Conservation (phyloP, 2,113 vertebrate genomes). For the Thermophis baileyi region DNA sequence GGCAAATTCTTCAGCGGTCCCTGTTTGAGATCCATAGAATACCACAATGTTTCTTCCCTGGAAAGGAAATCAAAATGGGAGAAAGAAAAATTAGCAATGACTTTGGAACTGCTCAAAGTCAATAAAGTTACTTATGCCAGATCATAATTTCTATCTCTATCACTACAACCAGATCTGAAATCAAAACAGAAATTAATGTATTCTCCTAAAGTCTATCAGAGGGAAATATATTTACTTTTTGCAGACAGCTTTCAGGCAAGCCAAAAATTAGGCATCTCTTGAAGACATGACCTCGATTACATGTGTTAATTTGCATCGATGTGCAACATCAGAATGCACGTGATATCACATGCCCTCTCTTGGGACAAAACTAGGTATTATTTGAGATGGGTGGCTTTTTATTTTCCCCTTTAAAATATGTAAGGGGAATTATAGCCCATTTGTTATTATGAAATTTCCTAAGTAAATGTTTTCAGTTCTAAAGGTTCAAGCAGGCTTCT, state of each 20-base stretch:
- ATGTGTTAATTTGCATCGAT: not conserved
- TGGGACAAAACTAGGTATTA: not conserved
- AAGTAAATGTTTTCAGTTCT: not conserved
- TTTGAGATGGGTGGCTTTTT: not conserved
- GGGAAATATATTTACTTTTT: not conserved
- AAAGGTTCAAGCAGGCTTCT: not conserved
- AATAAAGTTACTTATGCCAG: not conserved
- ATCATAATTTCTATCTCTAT: not conserved
- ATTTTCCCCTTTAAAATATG: not conserved
- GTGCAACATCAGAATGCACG: not conserved
- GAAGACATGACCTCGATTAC: not conserved
- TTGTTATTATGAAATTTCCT: not conserved
- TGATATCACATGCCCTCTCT: not conserved
- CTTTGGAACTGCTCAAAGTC: not conserved
- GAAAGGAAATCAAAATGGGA: not conserved
- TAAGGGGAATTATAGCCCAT: not conserved
- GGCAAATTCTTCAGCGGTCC: slow-evolving; percentile 93
- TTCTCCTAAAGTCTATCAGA: not conserved
- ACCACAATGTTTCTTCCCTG: slow-evolving; percentile 92
- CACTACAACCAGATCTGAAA: not conserved
- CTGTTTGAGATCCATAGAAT: slow-evolving; percentile 97
- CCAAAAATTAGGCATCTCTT: not conserved
- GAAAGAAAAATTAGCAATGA: not conserved
- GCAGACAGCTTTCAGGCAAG: not conserved
- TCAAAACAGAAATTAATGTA: not conserved